Conservation (phyloP, 1,140 invertebrate species). For the Uloborus diversus region DNA sequence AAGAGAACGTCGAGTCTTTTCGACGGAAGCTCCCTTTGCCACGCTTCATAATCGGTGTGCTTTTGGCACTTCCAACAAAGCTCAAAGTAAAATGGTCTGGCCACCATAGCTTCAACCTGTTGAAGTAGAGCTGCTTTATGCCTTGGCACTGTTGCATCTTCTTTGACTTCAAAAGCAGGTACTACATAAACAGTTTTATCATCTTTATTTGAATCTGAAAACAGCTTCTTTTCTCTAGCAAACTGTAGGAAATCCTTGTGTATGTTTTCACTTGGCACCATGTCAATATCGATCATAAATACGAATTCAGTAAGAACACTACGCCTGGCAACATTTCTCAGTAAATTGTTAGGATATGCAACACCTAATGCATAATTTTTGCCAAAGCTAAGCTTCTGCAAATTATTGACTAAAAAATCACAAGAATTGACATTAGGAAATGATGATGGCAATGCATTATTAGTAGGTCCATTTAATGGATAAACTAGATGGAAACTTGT, state of each 20-base stretch:
- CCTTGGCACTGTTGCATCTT: slow-evolving; percentile 62
- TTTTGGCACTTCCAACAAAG: slow-evolving; percentile 72
- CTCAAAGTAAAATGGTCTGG: slow-evolving; percentile 71
- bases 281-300: slow-evolving; percentile 71
- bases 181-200: slow-evolving; percentile 70
- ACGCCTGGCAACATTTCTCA: slow-evolving; percentile 71
- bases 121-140: slow-evolving; percentile 68
- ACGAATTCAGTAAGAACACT: slow-evolving; percentile 68
- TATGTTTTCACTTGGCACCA: slow-evolving; percentile 69
- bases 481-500: slow-evolving; percentile 70
- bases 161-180: slow-evolving; percentile 70
- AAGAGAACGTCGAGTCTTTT: slow-evolving; percentile 61
- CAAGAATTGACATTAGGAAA: slow-evolving; percentile 44
- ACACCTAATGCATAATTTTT: slow-evolving; percentile 65
- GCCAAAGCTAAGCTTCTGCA: slow-evolving; percentile 45
- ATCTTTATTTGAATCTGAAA: slow-evolving; percentile 58
- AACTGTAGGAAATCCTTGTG: slow-evolving; percentile 65
- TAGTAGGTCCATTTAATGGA: slow-evolving; percentile 61
- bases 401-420: slow-evolving; percentile 38
- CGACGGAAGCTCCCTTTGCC: slow-evolving; percentile 66
- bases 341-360: slow-evolving; percentile 71
- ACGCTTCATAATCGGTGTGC: slow-evolving; percentile 71
- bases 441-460: slow-evolving; percentile 40
- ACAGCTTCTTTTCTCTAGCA: slow-evolving; percentile 60
- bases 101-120: slow-evolving; percentile 63